Base-by-base conservation (phyloP, 2,888 invertebrate species). In the Bedellia somnulentella region DNA sequence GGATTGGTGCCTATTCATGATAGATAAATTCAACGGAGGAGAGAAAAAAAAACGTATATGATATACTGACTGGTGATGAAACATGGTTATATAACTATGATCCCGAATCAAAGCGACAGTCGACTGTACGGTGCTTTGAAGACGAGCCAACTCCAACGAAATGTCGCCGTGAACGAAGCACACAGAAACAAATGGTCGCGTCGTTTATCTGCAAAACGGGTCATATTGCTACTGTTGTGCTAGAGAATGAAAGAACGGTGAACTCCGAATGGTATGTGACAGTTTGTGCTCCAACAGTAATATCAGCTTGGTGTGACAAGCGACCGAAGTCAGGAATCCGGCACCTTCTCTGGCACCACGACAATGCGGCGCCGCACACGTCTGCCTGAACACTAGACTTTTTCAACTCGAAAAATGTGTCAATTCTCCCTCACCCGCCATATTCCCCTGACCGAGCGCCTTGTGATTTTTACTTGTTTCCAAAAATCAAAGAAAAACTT, bases 211-310 rank as follows among this genome's bases (percentile, higher is more conserved):
- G 24, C 24, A 24, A 24, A 10, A 24, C 24, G 6, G 2, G 26
- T 8, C 14, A 15, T 16, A 27, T 27, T 16, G 27, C n/a, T 27
- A 27, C 27, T 15, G 16, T 16, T n/a, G 27, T 27, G 27, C 27
- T 27, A 27, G 27, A 27, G 6, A 17, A 27, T 27, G 9, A 27
- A 27, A 27, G 6, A 10, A 27, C 15, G 11, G 27, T 27, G 15
- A 27, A 27, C 17, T 27, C 17, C 11, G 27, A 27, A 17, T 12
- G 27, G 27, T 16, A 27, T 27, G 27, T 27, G 17, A 27, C 27
- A 27, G 16, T 27, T 27, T 27, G 27, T 27, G 27, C 17, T 17
- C 17, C 27, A 16, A 17, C 4, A 27, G 27, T 27, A 16, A 10
- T 16, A 5, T n/a, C 27, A 16, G 15, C 15, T 16, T 27, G 15